These are phyloP conservation scores for Nasonia vitripennis DNA, from an alignment of 1,140 invertebrate genomes.

Conservation along the genomic window DNA sequence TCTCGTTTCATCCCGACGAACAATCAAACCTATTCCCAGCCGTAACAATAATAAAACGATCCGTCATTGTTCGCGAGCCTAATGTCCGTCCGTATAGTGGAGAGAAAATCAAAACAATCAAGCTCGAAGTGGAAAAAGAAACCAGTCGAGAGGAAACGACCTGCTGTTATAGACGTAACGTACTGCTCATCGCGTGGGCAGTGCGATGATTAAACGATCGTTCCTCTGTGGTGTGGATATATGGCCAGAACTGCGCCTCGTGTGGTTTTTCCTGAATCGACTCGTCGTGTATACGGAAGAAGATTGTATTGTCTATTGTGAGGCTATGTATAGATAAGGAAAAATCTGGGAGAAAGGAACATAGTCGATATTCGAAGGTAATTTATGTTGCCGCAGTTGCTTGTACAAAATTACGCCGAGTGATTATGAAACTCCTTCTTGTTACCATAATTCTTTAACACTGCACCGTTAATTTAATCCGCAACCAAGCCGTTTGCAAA, in stretches of 20 bases:
- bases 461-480: no score
- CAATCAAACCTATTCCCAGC: constrained; percentile 33
- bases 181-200: background rate
- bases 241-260: background rate
- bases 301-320: background rate
- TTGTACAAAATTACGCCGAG: no score
- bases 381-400: no score
- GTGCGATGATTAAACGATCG: constrained; percentile 4
- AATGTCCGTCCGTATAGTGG: background rate
- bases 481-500: no score
- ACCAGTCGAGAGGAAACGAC: background rate
- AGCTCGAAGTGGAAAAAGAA: constrained; percentile 1
- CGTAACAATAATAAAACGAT: constrained; percentile 32
- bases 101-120: constrained; percentile 40
- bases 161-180: background rate
- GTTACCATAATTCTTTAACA: no score
- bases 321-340: no score
- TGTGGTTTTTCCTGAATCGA: background rate
- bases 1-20: no score
- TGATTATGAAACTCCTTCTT: no score
- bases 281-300: background rate
- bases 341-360: no score
- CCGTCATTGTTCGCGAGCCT: constrained; percentile 43
- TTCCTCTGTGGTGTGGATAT: background rate
- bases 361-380: no score